phyloP scores from a whole-genome alignment of 2,888 invertebrate genomes.

The Autographa pulchrina region DNA sequence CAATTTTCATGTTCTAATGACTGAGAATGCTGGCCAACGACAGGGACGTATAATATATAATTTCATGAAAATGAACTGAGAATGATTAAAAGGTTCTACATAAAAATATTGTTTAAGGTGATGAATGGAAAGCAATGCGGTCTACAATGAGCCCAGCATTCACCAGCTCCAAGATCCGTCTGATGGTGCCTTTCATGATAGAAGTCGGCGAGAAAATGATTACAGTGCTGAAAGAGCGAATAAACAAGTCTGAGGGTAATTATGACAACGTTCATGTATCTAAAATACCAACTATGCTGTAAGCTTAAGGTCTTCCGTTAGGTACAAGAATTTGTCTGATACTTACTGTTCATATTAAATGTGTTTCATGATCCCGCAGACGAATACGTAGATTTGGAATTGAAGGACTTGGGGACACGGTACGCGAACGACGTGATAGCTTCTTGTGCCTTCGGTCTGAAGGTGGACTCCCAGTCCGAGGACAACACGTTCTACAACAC shows the following conservation, averaged over 20 bases:
- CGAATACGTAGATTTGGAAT: constrained; percentile 71
- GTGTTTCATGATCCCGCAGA: constrained; percentile 42
- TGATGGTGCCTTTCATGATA: constrained; percentile 79
- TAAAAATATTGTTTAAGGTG: constrained; percentile 57
- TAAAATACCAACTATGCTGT: too few relatives aligned
- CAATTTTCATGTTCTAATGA: background rate
- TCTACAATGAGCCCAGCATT: constrained; percentile 83
- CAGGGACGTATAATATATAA: too few relatives aligned
- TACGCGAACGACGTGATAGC: constrained; percentile 88
- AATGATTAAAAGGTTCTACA: too few relatives aligned
- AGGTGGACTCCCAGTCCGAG: constrained; percentile 87
- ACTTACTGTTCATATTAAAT: too few relatives aligned
- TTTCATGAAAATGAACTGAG: too few relatives aligned
- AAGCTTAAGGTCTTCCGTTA: too few relatives aligned
- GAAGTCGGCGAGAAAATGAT: constrained; percentile 74
- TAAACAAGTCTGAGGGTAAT: constrained; percentile 57
- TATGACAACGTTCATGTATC: background rate
- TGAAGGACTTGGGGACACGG: constrained; percentile 81
- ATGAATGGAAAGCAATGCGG: constrained; percentile 80
- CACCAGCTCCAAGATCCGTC: constrained; percentile 85
- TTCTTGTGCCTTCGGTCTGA: constrained; percentile 85
- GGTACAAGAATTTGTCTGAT: too few relatives aligned
- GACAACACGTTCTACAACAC: constrained; percentile 86
- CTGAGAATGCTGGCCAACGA: too few relatives aligned
- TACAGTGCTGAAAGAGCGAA: constrained; percentile 61